A percentile compares a stretch with the other conserved stretches of the same genome.
phyloP scores from a whole-genome alignment of 2,113 vertebrate genomes.

The Crotalus helleri region DNA sequence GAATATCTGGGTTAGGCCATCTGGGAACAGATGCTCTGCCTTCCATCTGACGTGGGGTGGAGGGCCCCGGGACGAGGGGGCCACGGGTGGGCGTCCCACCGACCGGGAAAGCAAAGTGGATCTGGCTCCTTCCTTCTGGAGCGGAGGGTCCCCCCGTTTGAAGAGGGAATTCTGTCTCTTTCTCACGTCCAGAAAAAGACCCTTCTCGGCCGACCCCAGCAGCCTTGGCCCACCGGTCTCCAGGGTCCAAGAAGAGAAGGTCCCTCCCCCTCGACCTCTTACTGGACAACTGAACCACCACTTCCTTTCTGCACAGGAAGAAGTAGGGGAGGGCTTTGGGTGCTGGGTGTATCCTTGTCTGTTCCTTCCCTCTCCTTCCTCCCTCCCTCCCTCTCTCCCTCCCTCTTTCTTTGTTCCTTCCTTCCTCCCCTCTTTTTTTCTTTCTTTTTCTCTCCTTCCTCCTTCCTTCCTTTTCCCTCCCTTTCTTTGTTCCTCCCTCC shows the following conservation, averaged over 20 bases:
- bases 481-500: no score
- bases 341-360: no score
- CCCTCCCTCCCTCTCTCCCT: accelerated
- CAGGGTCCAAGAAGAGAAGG: background rate
- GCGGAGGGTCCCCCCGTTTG: no score
- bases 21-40: background rate
- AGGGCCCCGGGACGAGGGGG: background rate
- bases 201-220: no score
- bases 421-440: no score
- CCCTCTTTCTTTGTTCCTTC: no score
- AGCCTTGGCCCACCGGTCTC: no score
- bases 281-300: background rate
- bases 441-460: no score
- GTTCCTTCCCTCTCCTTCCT: accelerated
- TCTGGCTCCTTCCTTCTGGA: background rate
- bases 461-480: no score
- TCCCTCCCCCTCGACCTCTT: accelerated
- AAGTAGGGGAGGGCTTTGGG: background rate
- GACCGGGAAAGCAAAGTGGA: background rate
- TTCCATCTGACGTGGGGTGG: background rate
- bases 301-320: background rate
- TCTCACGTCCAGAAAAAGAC: no score
- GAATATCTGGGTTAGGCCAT: background rate
- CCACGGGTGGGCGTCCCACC: background rate
- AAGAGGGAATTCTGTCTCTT: no score